Evolutionary conservation across 2,113 vertebrate species (phyloP).

Genomic region (Crypturellus undulatus): DNA sequence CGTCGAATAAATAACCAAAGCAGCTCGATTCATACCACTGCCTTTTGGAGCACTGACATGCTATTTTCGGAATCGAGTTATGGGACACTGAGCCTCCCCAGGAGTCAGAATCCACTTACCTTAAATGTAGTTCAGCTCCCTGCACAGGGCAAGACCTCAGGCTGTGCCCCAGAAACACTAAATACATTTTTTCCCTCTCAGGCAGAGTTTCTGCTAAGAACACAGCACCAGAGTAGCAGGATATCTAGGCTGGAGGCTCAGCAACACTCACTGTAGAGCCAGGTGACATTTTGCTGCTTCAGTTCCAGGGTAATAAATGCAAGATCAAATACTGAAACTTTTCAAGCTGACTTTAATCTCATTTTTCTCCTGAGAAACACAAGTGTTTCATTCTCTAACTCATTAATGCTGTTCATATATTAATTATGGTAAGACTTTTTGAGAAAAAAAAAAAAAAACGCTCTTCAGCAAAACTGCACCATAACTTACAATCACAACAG

Average conservation of each 20-base stretch:
- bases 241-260: background rate
- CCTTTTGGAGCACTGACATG: rapidly evolving
- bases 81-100: rapidly evolving
- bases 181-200: background rate
- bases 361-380: background rate
- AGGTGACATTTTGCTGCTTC: too few species aligned
- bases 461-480: background rate
- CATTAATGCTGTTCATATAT: background rate
- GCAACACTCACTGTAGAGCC: background rate
- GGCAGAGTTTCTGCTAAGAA: background rate
- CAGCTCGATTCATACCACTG: rapidly evolving
- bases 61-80: background rate
- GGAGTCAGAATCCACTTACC: background rate
- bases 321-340: background rate
- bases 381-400: background rate
- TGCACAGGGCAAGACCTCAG: background rate
- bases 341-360: background rate
- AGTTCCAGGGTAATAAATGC: background rate
- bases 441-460: too few species aligned
- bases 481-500: background rate
- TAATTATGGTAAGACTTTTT: rapidly evolving
- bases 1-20: rapidly evolving
- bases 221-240: background rate
- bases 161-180: background rate
- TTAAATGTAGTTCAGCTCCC: background rate